Base-by-base conservation (phyloP, 2,888 invertebrate genomes). In the Drosophila affinis region DNA sequence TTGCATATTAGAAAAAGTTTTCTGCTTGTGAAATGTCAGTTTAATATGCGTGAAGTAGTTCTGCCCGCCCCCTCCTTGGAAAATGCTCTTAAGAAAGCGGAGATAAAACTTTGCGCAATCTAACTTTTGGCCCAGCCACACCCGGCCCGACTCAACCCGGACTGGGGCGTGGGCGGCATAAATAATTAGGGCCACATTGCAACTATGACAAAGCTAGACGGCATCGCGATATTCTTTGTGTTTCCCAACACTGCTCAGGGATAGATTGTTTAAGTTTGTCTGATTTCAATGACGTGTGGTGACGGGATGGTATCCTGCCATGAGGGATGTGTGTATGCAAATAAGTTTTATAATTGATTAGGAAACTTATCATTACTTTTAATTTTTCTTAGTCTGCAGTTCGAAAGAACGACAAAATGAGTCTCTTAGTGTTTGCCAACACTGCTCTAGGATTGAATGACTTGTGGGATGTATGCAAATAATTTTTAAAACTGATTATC, bases 31-130 rank as follows among this genome's bases (percentile, higher is more conserved):
- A 83, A 88, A 88, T 88, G 87, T 81, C 87, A 84, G 83, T 78
- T 88, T 88, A 88, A 88, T 84, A 88, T 84, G 83, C 83, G 88
- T 88, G 87, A 88, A 84, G 88, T 88, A 84, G 83, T 84, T 88
- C 78, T 75, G 51, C 54, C 58, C 17, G 18, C 65, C 54, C 17
- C 44, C 32, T 44, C 44, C 82, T 63, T 78, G 76, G 63, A 69
- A 71, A 77, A 80, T 73, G 61, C 63, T 68, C 76, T 73, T 76
- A 87, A 76, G 81, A 78, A 88, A 88, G 75, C 83, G 74, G 64
- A 74, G 75, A 72, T 72, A 82, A 81, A 76, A 64, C 78, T 86
- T 75, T 78, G 70, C 63, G 59, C 62, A 64, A 83, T 86, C 87
- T 71, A 77, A 85, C 70, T 82, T 87, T 72, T 21, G 27, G 74